phyloP scores from a whole-genome alignment of 2,797 vertebrate species.

The Rhinogobio ventralis region DNA sequence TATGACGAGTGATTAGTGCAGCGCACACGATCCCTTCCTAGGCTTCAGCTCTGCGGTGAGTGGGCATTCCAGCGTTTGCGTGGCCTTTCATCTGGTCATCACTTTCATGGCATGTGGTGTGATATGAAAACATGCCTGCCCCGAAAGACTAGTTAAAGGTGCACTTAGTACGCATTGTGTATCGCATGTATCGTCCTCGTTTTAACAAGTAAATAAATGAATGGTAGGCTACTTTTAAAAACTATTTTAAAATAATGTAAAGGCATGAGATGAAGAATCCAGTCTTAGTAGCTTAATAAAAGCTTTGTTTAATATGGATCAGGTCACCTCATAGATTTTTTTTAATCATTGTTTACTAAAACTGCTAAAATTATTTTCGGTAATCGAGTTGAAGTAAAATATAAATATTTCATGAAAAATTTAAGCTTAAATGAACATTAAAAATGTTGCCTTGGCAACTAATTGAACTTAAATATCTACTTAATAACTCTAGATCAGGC shows the following conservation, averaged over 20 bases:
- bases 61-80: slow-evolving; percentile 53
- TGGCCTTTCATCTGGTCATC: slow-evolving; percentile 50
- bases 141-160: slow-evolving; percentile 10
- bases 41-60: slow-evolving; percentile 55
- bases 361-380: not conserved
- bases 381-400: not conserved
- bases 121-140: slow-evolving; percentile 47
- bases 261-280: not conserved
- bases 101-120: slow-evolving; percentile 44
- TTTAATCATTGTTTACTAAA: not conserved
- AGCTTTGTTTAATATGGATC: not conserved
- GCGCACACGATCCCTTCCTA: slow-evolving; percentile 76
- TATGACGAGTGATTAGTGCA: slow-evolving; percentile 77
- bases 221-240: not conserved
- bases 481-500: not conserved
- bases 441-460: not conserved
- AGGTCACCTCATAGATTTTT: not conserved
- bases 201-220: not conserved
- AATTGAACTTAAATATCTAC: not conserved
- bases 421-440: not conserved
- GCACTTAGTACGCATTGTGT: not conserved
- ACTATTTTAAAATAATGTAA: not conserved
- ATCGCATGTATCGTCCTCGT: not conserved
- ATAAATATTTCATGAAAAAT: not conserved
- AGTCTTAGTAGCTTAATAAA: not conserved